Evolutionary conservation across 2,888 invertebrate genomes (phyloP).

Genomic region (Lochmaea crataegi): DNA sequence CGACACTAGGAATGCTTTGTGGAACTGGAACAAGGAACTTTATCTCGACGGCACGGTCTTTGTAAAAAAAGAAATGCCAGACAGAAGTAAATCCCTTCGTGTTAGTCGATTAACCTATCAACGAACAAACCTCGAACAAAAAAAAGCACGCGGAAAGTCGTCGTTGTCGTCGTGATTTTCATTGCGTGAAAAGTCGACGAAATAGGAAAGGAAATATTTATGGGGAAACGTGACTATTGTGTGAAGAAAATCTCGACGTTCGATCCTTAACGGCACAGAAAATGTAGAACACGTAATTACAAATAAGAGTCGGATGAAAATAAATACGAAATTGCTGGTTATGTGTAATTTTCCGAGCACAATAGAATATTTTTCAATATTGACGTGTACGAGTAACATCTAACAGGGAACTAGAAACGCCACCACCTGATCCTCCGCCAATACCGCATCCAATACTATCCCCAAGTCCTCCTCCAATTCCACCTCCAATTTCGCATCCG

Average conservation of each 20-base stretch:
- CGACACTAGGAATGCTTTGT: no score
- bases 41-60: neutral
- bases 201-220: conserved; percentile 10
- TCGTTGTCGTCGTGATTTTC: neutral
- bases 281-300: neutral
- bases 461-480: conserved; percentile 49
- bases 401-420: conserved; percentile 61
- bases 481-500: conserved; percentile 57
- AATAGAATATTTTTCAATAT: neutral
- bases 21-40: no score
- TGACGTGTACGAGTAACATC: neutral
- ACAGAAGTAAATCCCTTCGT: neutral
- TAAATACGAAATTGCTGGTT: neutral
- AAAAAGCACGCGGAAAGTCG: neutral
- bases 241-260: neutral
- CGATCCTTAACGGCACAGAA: neutral
- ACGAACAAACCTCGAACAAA: neutral
- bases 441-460: conserved; percentile 61
- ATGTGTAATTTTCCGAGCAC: neutral
- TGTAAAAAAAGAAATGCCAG: neutral
- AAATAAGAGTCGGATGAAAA: neutral
- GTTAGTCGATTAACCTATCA: neutral
- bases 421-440: conserved; percentile 56
- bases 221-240: conserved; percentile 7
- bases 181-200: neutral